Conservation (phyloP, 2,113 vertebrate genomes). For the Erythrocebus patas region DNA sequence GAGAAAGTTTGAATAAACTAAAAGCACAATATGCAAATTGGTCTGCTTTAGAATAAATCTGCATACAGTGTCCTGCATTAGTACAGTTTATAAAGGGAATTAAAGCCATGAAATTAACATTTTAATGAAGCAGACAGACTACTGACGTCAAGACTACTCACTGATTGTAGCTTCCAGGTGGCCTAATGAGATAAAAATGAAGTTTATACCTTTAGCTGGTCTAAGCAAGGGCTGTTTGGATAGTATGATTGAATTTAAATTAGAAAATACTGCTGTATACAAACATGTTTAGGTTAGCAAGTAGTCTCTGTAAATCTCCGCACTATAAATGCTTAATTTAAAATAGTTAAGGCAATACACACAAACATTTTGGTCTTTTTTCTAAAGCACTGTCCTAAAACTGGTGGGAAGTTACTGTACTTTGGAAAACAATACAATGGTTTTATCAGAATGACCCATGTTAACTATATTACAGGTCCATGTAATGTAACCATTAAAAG, state of each 20-base stretch:
- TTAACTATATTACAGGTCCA: background rate
- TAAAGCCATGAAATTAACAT: constrained; percentile 87
- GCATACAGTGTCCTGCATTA: constrained; percentile 80
- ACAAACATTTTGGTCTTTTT: constrained; percentile 56
- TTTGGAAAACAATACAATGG: constrained; percentile 21
- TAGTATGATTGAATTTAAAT: constrained; percentile 87
- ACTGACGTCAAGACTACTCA: constrained; percentile 82
- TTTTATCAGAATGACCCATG: background rate
- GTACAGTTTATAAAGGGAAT: constrained; percentile 83
- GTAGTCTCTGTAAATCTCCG: constrained; percentile 77
- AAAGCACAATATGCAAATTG: constrained; percentile 78
- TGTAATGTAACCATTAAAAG: background rate
- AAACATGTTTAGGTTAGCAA: constrained; percentile 85
- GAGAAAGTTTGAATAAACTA: constrained; percentile 77
- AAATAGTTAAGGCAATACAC: constrained; percentile 68
- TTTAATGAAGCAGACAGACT: constrained; percentile 87
- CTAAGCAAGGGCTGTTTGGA: constrained; percentile 83
- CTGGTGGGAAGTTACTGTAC: background rate
- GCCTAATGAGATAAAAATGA: constrained; percentile 88
- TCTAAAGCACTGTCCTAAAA: constrained; percentile 31
- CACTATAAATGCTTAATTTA: constrained; percentile 76
- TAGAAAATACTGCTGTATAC: constrained; percentile 86
- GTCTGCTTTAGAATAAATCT: constrained; percentile 80
- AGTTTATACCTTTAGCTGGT: constrained; percentile 85
- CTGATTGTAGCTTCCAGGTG: constrained; percentile 86